phyloP scores from a whole-genome alignment of 2,113 vertebrate genomes.

The Fregetta grallaria region DNA sequence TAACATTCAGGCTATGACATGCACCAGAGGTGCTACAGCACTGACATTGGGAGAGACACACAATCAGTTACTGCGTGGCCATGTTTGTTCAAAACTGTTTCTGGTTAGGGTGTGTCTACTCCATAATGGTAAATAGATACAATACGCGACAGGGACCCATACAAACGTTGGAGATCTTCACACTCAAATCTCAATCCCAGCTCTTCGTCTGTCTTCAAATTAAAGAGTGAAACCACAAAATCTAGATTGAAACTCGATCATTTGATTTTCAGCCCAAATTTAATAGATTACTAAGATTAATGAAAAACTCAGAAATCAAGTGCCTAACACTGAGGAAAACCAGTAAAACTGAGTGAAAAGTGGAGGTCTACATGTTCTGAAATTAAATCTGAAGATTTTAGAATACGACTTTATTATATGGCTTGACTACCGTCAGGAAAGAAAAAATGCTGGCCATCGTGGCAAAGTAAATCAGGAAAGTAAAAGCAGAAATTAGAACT shows the following conservation, averaged over 20 bases:
- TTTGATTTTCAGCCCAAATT: neutral
- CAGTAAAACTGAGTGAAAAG: neutral
- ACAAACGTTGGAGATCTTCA: neutral
- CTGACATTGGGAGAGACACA: neutral
- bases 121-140: neutral
- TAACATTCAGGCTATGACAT: neutral
- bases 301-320: neutral
- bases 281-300: neutral
- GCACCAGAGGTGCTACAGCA: fast-evolving
- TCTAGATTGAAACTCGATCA: neutral
- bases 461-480: neutral
- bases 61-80: fast-evolving
- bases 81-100: neutral
- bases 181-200: neutral
- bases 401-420: neutral
- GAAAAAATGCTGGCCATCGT: neutral
- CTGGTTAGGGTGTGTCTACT: neutral
- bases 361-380: neutral
- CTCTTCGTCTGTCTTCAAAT: neutral
- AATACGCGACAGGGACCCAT: neutral
- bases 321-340: neutral
- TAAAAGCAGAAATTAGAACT: neutral
- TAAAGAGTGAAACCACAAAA: neutral
- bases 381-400: neutral
- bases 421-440: neutral